A percentile compares a stretch with the other conserved stretches of the same genome.
phyloP scores from a whole-genome alignment of 2,113 vertebrate genomes.

The Ariopsis seemanni region DNA sequence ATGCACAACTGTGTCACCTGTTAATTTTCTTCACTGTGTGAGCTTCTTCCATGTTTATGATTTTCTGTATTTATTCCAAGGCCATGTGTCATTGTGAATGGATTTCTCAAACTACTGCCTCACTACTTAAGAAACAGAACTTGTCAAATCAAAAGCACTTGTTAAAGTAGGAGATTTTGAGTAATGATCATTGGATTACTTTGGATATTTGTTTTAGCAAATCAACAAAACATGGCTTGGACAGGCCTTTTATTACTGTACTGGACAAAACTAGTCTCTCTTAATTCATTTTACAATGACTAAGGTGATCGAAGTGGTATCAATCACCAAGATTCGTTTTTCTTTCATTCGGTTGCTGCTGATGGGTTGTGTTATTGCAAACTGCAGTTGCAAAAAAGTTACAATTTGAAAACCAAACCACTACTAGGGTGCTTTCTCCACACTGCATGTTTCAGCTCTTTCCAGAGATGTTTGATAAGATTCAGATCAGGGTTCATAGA shows the following conservation, averaged over 20 bases:
- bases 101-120: neutral
- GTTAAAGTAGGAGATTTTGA: neutral
- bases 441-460: too few relatives aligned
- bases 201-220: conserved; percentile 3
- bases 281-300: neutral
- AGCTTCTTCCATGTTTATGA: neutral
- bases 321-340: neutral
- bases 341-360: neutral
- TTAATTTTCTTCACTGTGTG: conserved; percentile 24
- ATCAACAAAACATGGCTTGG: conserved; percentile 18
- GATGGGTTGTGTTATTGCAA: neutral
- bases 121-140: neutral
- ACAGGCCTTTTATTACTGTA: neutral
- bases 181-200: neutral
- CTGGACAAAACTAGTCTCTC: neutral
- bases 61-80: conserved; percentile 19
- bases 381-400: neutral
- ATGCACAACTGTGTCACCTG: conserved; percentile 8
- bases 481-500: too few relatives aligned
- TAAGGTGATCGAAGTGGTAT: neutral
- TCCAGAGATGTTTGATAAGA: too few relatives aligned
- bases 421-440: too few relatives aligned
- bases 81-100: neutral
- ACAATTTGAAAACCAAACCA: too few relatives aligned
- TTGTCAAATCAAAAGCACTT: neutral